phyloP scores from a whole-genome alignment of 2,113 vertebrate species.

The Cairina moschata region DNA sequence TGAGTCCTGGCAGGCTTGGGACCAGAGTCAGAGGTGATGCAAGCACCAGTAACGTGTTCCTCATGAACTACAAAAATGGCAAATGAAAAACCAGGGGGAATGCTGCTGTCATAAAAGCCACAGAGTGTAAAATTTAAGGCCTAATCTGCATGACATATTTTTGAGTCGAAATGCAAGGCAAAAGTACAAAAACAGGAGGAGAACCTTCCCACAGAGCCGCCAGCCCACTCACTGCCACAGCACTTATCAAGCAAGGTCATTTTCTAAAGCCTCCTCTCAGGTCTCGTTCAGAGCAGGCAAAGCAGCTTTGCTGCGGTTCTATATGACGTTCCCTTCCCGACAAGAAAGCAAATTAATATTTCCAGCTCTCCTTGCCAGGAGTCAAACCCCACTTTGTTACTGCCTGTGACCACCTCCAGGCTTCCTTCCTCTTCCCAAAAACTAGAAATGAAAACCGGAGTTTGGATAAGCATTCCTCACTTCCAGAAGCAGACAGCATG shows the following conservation, averaged over 20 bases:
- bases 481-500: background rate
- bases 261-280: background rate
- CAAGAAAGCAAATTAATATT: background rate
- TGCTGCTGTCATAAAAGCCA: background rate
- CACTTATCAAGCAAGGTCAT: background rate
- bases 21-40: conserved; percentile 25
- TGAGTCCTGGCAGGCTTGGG: background rate
- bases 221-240: background rate
- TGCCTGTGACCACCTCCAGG: background rate
- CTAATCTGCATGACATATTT: background rate
- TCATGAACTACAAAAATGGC: background rate
- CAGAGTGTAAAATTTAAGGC: background rate
- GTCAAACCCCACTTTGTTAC: background rate
- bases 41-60: background rate
- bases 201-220: background rate
- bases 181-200: background rate
- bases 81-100: background rate
- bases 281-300: background rate
- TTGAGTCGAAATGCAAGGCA: background rate
- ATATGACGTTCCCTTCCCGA: background rate
- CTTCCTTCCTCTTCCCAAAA: background rate
- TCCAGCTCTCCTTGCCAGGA: background rate
- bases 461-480: conserved; percentile 2
- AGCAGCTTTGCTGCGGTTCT: background rate
- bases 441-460: background rate